Evolutionary conservation across 2,888 invertebrate genomes (phyloP), one percentile per base, ranked within the genome.

Genomic region (Leptinotarsa haldemani): DNA sequence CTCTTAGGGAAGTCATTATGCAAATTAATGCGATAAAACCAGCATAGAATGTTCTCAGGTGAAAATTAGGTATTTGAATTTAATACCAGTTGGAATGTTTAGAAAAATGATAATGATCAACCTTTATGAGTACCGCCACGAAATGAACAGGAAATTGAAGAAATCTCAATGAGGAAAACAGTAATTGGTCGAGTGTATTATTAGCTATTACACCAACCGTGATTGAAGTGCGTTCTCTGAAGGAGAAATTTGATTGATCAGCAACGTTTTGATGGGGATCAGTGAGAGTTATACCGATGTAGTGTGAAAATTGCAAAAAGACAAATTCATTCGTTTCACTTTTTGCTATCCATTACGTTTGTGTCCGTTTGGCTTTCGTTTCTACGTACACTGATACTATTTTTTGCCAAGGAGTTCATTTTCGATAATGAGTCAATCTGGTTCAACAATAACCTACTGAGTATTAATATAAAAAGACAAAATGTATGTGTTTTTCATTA

Each of bases 131-230:
- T 56, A 13, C 56, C 56, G 56, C 20, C 22, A 20, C 20, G 22
- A 56, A 56, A 56, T 56, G 13, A 56, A 56, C 56, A 56, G 56
- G 56, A 56, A 56, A 25, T 56, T 56, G 22, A 56, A 56, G 56
- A 56, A 56, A 56, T 56, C 22, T 56, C 56, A 13, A 18, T 12
- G 56, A 22, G 56, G 22, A 56, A 56, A 56, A 56, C 56, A 20
- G 20, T 56, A 56, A 56, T 56, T 22, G 16, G 56, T 56, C 1
- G 22, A 56, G 56, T 56, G 5, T 56, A 13, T 22, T 22, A 56
- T 56, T 40, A 40, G 40, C 40, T 40, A 40, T 40, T 40, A 9
- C 20, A 56, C 56, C 56, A 22, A 4, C 56, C 15, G 15, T 56
- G 20, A 56, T 9, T 20, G 15, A 52, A 56, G 20, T 56, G 20